Percentiles rank a stretch among this genome's conserved stretches.
Conservation (phyloP, 2,797 vertebrate genomes). For the Peromyscus aztecus region DNA sequence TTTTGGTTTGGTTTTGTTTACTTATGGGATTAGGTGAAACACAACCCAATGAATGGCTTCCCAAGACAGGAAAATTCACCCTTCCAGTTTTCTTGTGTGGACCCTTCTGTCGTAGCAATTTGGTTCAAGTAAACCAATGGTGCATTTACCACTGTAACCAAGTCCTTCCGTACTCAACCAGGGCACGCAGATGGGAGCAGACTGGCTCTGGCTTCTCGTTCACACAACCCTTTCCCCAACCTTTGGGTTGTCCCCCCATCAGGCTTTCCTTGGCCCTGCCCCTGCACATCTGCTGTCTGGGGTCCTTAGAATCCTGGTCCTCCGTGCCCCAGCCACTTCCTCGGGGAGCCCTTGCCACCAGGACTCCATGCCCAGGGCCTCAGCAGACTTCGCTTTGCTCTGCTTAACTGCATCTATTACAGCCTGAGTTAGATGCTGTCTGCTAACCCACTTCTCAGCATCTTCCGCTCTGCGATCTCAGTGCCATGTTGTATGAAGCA, state of each 20-base stretch:
- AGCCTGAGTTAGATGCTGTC: too few relatives aligned
- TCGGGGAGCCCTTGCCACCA: not conserved
- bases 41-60: conserved; percentile 22
- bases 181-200: accelerated
- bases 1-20: not conserved
- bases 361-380: not conserved
- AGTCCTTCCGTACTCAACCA: not conserved
- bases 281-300: not conserved
- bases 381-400: not conserved
- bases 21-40: conserved; percentile 61
- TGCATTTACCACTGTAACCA: not conserved
- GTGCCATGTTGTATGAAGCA: not conserved
- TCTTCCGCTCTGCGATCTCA: not conserved
- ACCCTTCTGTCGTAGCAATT: not conserved
- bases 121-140: not conserved
- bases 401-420: accelerated
- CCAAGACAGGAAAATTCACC: conserved; percentile 30
- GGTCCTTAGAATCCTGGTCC: not conserved
- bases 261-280: not conserved
- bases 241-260: not conserved
- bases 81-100: conserved; percentile 23
- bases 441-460: not conserved
- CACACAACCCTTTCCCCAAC: not conserved
- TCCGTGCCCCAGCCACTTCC: not conserved
- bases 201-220: accelerated